Percentiles rank a stretch among this genome's conserved stretches.
phyloP scores from a whole-genome alignment of 2,113 vertebrate species.

The Mustelus asterias region DNA sequence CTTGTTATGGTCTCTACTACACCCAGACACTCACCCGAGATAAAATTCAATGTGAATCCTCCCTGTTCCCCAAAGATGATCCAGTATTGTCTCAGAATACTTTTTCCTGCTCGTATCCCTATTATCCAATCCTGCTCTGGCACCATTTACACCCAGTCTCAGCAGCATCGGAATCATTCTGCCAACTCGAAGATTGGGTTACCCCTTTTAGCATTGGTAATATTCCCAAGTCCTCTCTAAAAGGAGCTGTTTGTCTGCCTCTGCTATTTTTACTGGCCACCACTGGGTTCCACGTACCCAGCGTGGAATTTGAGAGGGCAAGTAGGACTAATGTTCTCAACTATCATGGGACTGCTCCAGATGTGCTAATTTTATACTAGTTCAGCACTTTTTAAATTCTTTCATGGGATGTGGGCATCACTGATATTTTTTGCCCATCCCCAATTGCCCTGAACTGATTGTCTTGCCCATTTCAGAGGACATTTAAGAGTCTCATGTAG shows the following conservation, averaged over 20 bases:
- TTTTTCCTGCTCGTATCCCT: background rate
- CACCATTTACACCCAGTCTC: background rate
- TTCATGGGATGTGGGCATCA: too few species aligned
- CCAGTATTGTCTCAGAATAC: background rate
- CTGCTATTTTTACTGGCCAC: background rate
- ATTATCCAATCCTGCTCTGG: background rate
- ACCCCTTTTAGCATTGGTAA: background rate
- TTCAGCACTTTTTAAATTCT: background rate
- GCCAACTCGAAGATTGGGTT: background rate
- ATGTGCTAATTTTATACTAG: too few species aligned
- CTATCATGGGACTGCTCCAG: background rate
- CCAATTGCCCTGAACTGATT: too few species aligned
- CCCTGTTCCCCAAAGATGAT: background rate
- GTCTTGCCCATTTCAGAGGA: too few species aligned
- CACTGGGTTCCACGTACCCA: background rate
- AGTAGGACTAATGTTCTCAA: background rate
- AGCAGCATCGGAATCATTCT: background rate
- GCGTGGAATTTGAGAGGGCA: too few species aligned
- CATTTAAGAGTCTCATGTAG: too few species aligned
- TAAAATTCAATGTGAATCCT: background rate
- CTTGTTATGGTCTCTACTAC: background rate
- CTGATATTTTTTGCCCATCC: too few species aligned
- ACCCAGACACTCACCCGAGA: background rate
- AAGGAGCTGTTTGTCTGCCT: background rate
- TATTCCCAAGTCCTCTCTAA: background rate